phyloP scores from a whole-genome alignment of 2,888 invertebrate genomes.

The Erebia epiphron region DNA sequence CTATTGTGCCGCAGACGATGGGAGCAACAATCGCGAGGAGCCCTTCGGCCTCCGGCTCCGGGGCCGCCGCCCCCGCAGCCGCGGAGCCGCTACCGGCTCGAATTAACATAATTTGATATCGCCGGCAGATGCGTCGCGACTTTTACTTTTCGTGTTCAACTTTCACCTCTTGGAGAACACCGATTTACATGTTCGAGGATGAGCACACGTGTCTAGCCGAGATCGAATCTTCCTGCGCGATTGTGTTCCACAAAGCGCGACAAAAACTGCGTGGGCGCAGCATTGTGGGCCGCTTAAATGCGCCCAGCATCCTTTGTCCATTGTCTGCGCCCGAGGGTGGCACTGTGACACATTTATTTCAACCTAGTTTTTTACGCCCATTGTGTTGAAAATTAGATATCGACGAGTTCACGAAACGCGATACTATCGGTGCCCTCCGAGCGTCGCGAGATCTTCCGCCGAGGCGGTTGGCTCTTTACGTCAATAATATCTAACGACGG shows the following conservation, averaged over 20 bases:
- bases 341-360: slow-evolving; percentile 82
- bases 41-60: slow-evolving; percentile 44
- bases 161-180: slow-evolving; percentile 74
- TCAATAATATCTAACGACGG: slow-evolving; percentile 51
- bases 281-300: slow-evolving; percentile 67
- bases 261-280: slow-evolving; percentile 68
- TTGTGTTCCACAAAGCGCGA: slow-evolving; percentile 59
- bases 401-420: slow-evolving; percentile 77
- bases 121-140: slow-evolving; percentile 68
- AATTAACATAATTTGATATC: slow-evolving; percentile 70
- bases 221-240: slow-evolving; percentile 65
- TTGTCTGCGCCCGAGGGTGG: slow-evolving; percentile 78
- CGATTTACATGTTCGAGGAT: slow-evolving; percentile 70
- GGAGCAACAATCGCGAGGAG: slow-evolving; percentile 60
- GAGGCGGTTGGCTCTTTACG: slow-evolving; percentile 14
- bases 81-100: slow-evolving; percentile 45
- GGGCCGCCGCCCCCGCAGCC: slow-evolving; percentile 55
- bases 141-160: slow-evolving; percentile 80
- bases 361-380: slow-evolving; percentile 78
- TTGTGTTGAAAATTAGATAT: slow-evolving; percentile 81
- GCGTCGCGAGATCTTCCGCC: slow-evolving; percentile 50
- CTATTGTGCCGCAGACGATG: slow-evolving; percentile 63
- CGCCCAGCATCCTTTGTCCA: slow-evolving; percentile 71
- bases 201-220: slow-evolving; percentile 54
- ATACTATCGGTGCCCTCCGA: slow-evolving; percentile 71